Percentiles rank a stretch among this genome's conserved stretches.
These are phyloP conservation scores for Xiphophorus couchianus DNA, from an alignment of 2,113 vertebrate genomes.

Conservation along the genomic window DNA sequence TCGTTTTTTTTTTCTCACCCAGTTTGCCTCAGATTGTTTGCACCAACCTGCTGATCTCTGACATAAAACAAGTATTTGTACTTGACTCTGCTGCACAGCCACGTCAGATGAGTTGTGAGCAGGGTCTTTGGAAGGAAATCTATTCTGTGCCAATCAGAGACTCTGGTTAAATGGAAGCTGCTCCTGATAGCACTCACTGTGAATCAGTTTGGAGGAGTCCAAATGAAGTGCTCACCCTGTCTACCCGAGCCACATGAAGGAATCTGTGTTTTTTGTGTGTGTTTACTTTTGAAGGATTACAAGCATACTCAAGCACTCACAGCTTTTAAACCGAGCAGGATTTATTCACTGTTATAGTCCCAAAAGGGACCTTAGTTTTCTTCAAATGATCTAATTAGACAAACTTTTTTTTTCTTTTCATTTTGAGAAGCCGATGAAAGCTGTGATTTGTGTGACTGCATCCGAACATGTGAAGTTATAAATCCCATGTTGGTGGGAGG, in stretches of 20 bases:
- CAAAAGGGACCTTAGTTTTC: constrained; percentile 20
- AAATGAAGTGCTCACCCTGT: constrained; percentile 44
- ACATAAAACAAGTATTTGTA: constrained; percentile 35
- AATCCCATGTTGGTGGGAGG: constrained; percentile 34
- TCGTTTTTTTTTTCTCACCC: constrained; percentile 34
- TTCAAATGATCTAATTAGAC: constrained; percentile 7
- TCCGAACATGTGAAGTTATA: constrained; percentile 34
- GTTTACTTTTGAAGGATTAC: constrained; percentile 50
- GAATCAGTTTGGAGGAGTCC: constrained; percentile 41
- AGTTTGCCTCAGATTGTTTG: constrained; percentile 62
- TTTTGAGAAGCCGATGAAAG: constrained; percentile 7
- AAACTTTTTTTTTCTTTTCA: constrained; percentile 20
- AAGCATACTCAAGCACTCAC: constrained; percentile 39
- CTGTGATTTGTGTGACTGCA: constrained; percentile 36
- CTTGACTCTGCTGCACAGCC: neutral
- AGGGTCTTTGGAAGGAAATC: constrained; percentile 34
- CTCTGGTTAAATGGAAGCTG: constrained; percentile 61
- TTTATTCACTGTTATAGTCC: constrained; percentile 45
- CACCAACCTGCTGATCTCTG: constrained; percentile 36
- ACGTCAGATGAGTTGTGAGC: constrained; percentile 11
- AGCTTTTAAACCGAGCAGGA: constrained; percentile 36
- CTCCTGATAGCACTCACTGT: constrained; percentile 59
- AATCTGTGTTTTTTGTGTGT: constrained; percentile 27
- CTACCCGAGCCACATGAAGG: constrained; percentile 54
- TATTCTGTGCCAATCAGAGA: constrained; percentile 73